Conservation (phyloP, 2,113 vertebrate genomes). For the Oreochromis spilurus region DNA sequence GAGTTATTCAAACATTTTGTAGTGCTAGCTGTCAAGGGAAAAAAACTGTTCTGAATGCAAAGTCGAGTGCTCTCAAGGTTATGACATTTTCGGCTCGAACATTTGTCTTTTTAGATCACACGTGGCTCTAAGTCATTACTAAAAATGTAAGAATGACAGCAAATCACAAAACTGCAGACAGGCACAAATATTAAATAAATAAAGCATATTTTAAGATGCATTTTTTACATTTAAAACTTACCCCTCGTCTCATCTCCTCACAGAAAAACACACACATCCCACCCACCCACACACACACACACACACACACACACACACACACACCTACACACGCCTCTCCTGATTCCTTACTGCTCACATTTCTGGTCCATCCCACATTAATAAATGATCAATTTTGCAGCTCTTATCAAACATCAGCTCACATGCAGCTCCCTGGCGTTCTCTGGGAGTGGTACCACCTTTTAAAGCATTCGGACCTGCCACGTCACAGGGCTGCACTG, state of each 20-base stretch:
- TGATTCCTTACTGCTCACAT: conserved; percentile 1
- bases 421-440: conserved; percentile 22
- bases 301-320: not conserved
- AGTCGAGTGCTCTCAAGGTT: conserved; percentile 14
- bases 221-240: conserved; percentile 2
- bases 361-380: conserved; percentile 13
- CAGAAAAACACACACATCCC: not conserved
- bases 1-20: not conserved
- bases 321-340: not conserved
- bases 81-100: not conserved
- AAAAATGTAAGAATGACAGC: not conserved
- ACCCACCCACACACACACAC: not conserved
- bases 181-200: not conserved
- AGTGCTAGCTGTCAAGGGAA: not conserved
- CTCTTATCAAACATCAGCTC: conserved; percentile 11
- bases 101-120: not conserved
- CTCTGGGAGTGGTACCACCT: conserved; percentile 51
- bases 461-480: conserved; percentile 65
- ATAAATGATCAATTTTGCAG: conserved; percentile 21
- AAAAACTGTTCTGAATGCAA: not conserved
- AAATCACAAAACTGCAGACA: not conserved
- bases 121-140: not conserved
- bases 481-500: conserved; percentile 61
- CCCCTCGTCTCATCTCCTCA: not conserved
- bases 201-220: not conserved